Base-by-base conservation (phyloP, 2,888 invertebrate species). In the Heteromurus nitidus region DNA sequence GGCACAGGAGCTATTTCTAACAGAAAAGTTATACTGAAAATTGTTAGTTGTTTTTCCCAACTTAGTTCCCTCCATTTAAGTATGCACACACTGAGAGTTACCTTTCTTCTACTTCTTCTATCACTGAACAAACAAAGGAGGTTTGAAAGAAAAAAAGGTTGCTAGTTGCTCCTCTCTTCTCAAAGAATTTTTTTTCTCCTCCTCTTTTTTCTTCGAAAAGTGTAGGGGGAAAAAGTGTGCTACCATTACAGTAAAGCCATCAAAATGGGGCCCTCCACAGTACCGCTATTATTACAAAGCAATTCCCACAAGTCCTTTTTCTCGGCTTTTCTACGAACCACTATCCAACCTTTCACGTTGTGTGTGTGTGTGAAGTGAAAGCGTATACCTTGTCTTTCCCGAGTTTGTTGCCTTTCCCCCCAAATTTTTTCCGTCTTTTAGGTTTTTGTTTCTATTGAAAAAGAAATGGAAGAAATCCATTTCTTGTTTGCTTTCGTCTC, bases 251-350 rank as follows among this genome's bases (percentile, higher is more conserved):
- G 50, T 7, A 50, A n/a, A 50, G 50, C 20, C 50, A 50, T 50
- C 9, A 50, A 50, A 50, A 50, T 50, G 50, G 50, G n/a, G 50
- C 50, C 50, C 11, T 9, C 36, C 36, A 16, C n/a, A 47, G 47
- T 16, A 16, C 47, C 47, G n/a, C 47, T 26, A 55, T 53, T 50
- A 65, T 74, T 65, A 65, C 55, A 74, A 65, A 55, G 24, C 20
- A 55, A 65, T 55, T 53, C 76, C 60, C 67, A 44, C 28, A 31
- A 60, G 76, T 60, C 68, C 67, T 44, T 60, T 76, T 58, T 60
- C 26, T 42, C 18, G 2, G 26, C 3, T 65, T 60, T 64, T 50
- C 30, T 44, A n/a, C 36, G 16, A 36, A 65, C 65, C 7, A 44
- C 16, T 42, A 60, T n/a, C 20, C 24, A 18, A 7, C 13, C 20